phyloP scores from a whole-genome alignment of 2,797 vertebrate genomes.

The Euthynnus affinis region DNA sequence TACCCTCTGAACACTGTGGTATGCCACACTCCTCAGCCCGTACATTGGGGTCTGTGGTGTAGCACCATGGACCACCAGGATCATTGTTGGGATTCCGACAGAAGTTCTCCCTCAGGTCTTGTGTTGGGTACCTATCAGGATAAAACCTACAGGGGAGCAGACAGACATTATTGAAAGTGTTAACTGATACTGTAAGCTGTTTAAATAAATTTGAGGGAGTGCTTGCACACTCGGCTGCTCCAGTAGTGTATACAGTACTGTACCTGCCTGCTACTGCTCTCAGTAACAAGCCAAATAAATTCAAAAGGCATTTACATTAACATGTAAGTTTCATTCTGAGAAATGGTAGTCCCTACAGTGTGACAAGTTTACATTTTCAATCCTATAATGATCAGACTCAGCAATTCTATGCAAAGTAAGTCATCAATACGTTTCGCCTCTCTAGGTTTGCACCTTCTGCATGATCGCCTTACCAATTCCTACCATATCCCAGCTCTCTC shows the following conservation, averaged over 20 bases:
- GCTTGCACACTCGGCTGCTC: conserved; percentile 62
- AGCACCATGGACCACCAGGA: conserved; percentile 96
- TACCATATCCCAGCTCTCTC: conserved; percentile 48
- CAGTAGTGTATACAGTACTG: conserved; percentile 44
- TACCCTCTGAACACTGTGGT: conserved; percentile 95
- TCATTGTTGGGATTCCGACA: conserved; percentile 97
- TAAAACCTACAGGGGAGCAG: conserved; percentile 85
- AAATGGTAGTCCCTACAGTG: conserved; percentile 17
- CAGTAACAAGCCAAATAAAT: conserved; percentile 69
- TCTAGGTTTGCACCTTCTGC: conserved; percentile 60
- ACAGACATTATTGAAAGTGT: conserved; percentile 61
- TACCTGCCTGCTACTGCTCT: conserved; percentile 33
- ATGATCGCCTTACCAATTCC: conserved; percentile 51
- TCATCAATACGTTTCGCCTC: conserved; percentile 38
- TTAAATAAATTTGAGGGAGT: conserved; percentile 67
- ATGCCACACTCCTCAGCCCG: conserved; percentile 94
- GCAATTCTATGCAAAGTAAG: conserved; percentile 54
- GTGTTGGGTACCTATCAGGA: conserved; percentile 87
- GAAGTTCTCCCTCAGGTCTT: conserved; percentile 96
- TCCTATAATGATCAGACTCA: conserved; percentile 14
- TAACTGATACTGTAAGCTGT: conserved; percentile 67
- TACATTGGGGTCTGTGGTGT: conserved; percentile 92
- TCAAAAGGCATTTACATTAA: conserved; percentile 49
- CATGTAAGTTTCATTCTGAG: conserved; percentile 16
- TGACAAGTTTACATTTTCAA: conserved; percentile 36